phyloP scores from a whole-genome alignment of 1,140 invertebrate genomes.

The Drosophila jambulina region DNA sequence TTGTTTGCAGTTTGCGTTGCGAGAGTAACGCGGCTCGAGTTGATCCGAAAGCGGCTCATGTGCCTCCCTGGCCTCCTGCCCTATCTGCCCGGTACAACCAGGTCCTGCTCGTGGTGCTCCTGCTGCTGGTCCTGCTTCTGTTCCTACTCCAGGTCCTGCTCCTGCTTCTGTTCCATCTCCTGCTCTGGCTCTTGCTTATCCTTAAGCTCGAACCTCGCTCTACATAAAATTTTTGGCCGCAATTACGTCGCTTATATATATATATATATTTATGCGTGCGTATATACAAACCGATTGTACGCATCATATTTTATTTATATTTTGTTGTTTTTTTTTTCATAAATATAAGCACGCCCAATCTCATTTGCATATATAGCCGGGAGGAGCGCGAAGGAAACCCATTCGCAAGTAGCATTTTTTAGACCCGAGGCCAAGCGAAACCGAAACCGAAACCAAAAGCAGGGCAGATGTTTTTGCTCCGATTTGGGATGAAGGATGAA shows the following conservation, averaged over 20 bases:
- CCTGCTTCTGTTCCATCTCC: conserved; percentile 7
- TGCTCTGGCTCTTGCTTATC: conserved; percentile 5
- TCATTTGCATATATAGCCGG: conserved; percentile 68
- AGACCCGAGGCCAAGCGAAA: conserved; percentile 49
- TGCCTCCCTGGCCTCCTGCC: conserved; percentile 33
- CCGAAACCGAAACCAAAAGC: conserved; percentile 25
- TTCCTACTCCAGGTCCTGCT: not conserved
- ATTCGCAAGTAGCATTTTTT: conserved; percentile 25
- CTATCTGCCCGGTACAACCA: conserved; percentile 2
- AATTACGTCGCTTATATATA: conserved; percentile 50
- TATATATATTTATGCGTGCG: conserved; percentile 8
- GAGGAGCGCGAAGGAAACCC: conserved; percentile 11
- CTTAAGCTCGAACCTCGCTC: conserved; percentile 16
- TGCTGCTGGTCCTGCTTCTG: conserved; percentile 16
- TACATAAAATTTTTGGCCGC: conserved; percentile 62
- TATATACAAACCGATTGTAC: conserved; percentile 44
- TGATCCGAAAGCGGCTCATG: conserved; percentile 73
- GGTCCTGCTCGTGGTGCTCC: not conserved
- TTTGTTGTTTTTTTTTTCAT: conserved; percentile 37
- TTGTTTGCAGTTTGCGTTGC: conserved; percentile 69
- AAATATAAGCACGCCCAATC: conserved; percentile 78
- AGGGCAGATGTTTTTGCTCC: conserved; percentile 69
- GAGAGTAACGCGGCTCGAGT: conserved; percentile 43
- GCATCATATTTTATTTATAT: conserved; percentile 66
- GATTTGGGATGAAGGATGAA: not conserved